Conservation (phyloP, 1,140 invertebrate genomes). For the Lepidurus couesii region DNA sequence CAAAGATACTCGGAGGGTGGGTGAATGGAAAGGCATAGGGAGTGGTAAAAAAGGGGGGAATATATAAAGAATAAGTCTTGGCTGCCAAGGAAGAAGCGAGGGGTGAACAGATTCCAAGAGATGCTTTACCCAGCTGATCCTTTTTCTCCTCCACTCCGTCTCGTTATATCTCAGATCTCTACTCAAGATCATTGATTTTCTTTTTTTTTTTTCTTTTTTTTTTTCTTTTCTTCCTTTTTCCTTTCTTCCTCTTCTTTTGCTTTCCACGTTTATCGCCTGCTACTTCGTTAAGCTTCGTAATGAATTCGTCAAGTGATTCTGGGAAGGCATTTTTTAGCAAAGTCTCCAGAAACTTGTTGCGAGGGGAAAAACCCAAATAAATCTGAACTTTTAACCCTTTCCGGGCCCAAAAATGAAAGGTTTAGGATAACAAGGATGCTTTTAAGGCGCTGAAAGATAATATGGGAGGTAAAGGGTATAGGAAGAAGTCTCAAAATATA, state of each 20-base stretch:
- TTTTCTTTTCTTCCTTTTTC: too few species aligned
- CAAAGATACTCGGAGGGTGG: neutral
- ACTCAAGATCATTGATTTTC: conserved; percentile 27
- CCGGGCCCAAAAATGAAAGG: neutral
- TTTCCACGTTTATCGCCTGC: neutral
- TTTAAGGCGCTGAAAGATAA: too few species aligned
- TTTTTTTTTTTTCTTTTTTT: neutral
- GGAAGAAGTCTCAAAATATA: neutral
- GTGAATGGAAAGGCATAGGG: neutral
- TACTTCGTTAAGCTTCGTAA: neutral
- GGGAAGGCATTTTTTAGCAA: neutral
- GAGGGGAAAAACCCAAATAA: too few species aligned
- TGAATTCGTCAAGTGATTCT: neutral
- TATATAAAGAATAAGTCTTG: neutral
- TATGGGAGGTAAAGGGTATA: too few species aligned
- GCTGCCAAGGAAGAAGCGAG: neutral
- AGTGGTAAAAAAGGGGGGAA: too few species aligned
- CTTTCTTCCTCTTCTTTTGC: neutral
- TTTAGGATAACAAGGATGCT: neutral
- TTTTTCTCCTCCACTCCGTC: neutral
- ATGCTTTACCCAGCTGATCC: neutral
- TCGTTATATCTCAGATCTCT: conserved; percentile 3
- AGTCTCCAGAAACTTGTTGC: too few species aligned
- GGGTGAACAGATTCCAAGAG: neutral
- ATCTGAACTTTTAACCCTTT: neutral